Evolutionary conservation across 2,888 invertebrate genomes (phyloP), one percentile per base, ranked within the genome.

Genomic region (Aporophyla lueneburgensis): DNA sequence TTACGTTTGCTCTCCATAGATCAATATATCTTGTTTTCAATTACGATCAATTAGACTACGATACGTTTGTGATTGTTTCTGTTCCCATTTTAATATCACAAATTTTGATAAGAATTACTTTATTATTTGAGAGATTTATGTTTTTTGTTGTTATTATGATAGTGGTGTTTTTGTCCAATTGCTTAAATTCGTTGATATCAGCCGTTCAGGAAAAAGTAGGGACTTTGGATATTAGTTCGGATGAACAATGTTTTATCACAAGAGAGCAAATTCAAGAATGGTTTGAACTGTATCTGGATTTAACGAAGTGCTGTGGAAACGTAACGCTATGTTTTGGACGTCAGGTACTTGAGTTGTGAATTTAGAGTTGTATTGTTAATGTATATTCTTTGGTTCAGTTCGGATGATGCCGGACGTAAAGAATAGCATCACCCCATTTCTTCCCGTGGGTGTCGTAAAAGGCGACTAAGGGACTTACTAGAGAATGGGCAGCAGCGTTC

Each of bases 231-330:
- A 16, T n/a, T 49, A 33, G 43, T 51, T 51, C 21, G 2, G n/a
- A 49, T 27, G 54, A 76, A 1, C 54, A 56, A 21, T 19, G 19
- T 69, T 19, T 16, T 24, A 53, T 77, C 27, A 77, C 77, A 43
- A n/a, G 51, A 3, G 56, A 63, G 33, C 62, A 63, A 5, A 77
- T 77, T 33, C 56, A 58, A 43, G 21, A 16, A 51, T 77, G 77
- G 77, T 21, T 76, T 43, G 51, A 69, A 7, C 27, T 63, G 24
- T 77, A 77, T 33, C n/a, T 33, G 2, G 51, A 77, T 58, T 53
- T 76, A 51, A 21, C n/a, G 0, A 76, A 63, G 43, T 77, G 62
- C 19, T 77, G 56, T 58, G 21, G 53, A 12, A 69, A 58, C 27
- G 9, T 62, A 1, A 43, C 54, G n/a, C 10, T 49, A 12, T 10